phyloP scores from a whole-genome alignment of 2,113 vertebrate genomes.

The Dasyurus viverrinus region DNA sequence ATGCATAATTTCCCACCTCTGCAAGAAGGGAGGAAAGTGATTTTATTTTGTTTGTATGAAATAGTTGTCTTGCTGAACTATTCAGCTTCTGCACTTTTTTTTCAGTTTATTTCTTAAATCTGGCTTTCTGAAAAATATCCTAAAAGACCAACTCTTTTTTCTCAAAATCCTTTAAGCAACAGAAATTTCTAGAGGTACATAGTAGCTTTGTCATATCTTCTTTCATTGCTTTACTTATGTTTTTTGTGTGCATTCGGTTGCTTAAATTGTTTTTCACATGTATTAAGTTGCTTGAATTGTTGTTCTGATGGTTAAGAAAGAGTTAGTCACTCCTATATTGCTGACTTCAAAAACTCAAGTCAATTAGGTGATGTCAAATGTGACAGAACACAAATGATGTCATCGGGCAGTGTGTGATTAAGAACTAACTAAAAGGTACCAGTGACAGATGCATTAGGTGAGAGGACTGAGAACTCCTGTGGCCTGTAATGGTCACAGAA shows the following conservation, averaged over 20 bases:
- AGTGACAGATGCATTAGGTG: not conserved
- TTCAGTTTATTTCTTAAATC: not conserved
- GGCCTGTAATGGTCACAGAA: not conserved
- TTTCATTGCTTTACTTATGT: not conserved
- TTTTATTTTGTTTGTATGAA: not conserved
- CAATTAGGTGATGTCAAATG: not conserved
- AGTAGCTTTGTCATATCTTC: not conserved
- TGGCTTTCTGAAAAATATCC: not conserved
- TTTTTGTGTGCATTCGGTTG: not conserved
- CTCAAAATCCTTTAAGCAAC: not conserved
- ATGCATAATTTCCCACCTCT: not conserved
- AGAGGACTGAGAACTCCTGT: not conserved
- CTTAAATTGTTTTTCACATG: no score
- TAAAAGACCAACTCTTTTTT: not conserved
- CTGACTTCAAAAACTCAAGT: not conserved
- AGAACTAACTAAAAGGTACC: not conserved
- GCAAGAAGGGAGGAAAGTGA: not conserved
- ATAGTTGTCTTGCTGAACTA: not conserved
- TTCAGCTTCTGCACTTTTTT: not conserved
- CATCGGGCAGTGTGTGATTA: not conserved
- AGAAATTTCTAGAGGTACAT: not conserved
- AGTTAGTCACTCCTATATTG: not conserved
- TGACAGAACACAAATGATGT: not conserved
- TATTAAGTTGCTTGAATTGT: not conserved
- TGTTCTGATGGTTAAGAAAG: not conserved